Evolutionary conservation across 2,797 vertebrate species (phyloP).

Genomic region (Catharus ustulatus): DNA sequence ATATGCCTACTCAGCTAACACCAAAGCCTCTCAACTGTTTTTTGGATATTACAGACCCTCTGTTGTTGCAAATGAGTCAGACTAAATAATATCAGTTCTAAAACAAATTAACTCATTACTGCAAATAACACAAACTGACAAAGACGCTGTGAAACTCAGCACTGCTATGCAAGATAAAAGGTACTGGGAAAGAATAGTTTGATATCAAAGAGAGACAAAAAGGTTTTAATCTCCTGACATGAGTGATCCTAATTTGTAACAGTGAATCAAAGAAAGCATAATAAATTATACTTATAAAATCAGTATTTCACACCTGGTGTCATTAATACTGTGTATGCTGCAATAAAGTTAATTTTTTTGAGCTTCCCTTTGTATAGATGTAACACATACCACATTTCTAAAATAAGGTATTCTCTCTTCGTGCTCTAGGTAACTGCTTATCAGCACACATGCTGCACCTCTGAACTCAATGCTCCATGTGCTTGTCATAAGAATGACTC

Average conservation of each 20-base stretch:
- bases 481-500: neutral
- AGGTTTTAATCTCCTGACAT: slow-evolving; percentile 62
- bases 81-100: slow-evolving; percentile 44
- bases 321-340: neutral
- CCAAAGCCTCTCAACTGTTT: slow-evolving; percentile 10
- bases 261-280: slow-evolving; percentile 55
- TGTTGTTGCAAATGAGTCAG: slow-evolving; percentile 21
- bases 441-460: neutral
- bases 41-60: slow-evolving; percentile 36
- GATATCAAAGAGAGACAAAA: slow-evolving; percentile 62
- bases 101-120: slow-evolving; percentile 57
- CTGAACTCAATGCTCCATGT: neutral
- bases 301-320: slow-evolving; percentile 1
- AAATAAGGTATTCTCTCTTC: slow-evolving; percentile 3
- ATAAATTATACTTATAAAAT: slow-evolving; percentile 51
- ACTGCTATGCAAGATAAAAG: slow-evolving; percentile 54
- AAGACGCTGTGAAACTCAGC: slow-evolving; percentile 43
- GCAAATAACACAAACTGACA: slow-evolving; percentile 32
- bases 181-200: slow-evolving; percentile 48
- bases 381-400: neutral
- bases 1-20: slow-evolving; percentile 5
- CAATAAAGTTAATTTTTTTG: neutral
- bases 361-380: neutral
- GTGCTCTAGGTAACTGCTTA: neutral
- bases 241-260: slow-evolving; percentile 58